Evolutionary conservation across 1,140 invertebrate species (phyloP).

Genomic region (Sesamia nonagrioides): DNA sequence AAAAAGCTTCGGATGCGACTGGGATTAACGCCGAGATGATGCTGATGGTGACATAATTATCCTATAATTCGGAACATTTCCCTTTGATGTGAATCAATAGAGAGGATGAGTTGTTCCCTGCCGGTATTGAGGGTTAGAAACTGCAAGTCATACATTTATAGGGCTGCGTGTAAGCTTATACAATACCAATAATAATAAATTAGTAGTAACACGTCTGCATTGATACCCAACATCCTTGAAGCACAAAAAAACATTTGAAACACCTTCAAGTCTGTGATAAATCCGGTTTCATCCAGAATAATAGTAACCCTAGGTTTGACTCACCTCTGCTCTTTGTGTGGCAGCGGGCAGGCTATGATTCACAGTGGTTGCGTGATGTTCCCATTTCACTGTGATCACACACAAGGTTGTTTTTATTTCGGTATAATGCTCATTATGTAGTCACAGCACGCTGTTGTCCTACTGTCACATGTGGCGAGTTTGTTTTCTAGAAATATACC

Average conservation of each 20-base stretch:
- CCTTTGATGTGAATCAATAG: too few relatives aligned
- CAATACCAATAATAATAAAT: too few relatives aligned
- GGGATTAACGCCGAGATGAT: too few relatives aligned
- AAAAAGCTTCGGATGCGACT: too few relatives aligned
- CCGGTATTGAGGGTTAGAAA: too few relatives aligned
- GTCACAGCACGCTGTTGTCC: slow-evolving; percentile 47
- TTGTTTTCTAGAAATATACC: slow-evolving; percentile 22
- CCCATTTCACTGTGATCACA: slow-evolving; percentile 66
- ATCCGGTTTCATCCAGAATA: slow-evolving; percentile 46
- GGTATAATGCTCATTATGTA: slow-evolving; percentile 54
- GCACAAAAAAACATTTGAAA: slow-evolving; percentile 16
- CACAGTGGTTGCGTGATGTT: slow-evolving; percentile 71
- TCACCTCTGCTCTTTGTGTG: slow-evolving; percentile 64
- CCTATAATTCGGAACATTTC: too few relatives aligned
- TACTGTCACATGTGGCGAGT: slow-evolving; percentile 22
- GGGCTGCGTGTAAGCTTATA: too few relatives aligned
- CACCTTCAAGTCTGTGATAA: slow-evolving; percentile 40
- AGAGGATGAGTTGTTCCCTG: too few relatives aligned
- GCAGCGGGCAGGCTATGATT: slow-evolving; percentile 67
- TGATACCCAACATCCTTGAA: slow-evolving; percentile 34
- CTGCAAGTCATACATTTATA: too few relatives aligned
- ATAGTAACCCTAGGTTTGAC: slow-evolving; percentile 58
- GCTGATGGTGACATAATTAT: too few relatives aligned
- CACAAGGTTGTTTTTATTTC: slow-evolving; percentile 62
- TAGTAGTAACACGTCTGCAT: background rate